These are phyloP conservation scores for Arremon brunneinucha DNA, from an alignment of 2,797 vertebrate species.

Conservation along the genomic window DNA sequence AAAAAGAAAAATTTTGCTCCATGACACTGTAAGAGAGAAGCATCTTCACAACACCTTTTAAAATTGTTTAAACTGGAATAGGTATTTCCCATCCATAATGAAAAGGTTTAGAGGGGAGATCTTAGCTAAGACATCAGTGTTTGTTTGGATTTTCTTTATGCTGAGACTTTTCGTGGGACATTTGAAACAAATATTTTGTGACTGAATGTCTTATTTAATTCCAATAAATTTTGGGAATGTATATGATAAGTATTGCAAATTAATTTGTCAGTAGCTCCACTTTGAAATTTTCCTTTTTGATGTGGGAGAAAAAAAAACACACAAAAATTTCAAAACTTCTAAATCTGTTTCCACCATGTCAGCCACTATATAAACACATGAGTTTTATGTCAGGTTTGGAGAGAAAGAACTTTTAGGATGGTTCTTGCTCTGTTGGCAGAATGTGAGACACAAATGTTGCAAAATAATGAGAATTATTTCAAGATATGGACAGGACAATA, in stretches of 20 bases:
- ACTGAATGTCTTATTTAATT: neutral
- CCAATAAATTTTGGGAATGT: neutral
- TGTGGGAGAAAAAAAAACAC: neutral
- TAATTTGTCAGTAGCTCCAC: neutral
- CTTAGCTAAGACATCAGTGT: neutral
- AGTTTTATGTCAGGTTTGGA: neutral
- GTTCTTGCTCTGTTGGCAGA: neutral
- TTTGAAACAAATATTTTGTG: neutral
- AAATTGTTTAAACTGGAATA: neutral
- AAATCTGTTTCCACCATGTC: neutral
- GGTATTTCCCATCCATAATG: neutral
- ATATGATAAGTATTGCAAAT: neutral
- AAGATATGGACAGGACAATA: neutral
- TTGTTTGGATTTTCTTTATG: neutral
- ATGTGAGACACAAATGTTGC: neutral
- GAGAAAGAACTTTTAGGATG: neutral
- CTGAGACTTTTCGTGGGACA: neutral
- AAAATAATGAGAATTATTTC: neutral
- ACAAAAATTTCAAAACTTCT: neutral
- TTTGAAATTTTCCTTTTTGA: neutral
- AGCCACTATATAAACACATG: accelerated
- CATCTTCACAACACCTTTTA: neutral
- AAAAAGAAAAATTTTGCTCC: neutral
- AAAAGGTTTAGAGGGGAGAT: neutral
- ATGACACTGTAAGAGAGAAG: neutral